Percentiles rank a stretch among this genome's conserved stretches.
Conservation (phyloP, 1,140 invertebrate species). For the Popillia japonica region DNA sequence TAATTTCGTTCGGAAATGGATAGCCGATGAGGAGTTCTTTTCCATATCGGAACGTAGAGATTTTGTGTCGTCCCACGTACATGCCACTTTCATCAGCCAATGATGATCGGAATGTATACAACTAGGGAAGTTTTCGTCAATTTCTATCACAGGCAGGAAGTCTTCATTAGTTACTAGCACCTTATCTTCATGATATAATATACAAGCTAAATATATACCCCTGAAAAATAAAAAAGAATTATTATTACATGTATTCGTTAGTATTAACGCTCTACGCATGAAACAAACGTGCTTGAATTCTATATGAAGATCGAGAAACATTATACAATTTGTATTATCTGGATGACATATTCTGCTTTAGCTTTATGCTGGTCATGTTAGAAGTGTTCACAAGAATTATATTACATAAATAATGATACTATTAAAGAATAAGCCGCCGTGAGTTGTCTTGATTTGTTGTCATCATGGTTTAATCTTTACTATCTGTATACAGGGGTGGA, state of each 20-base stretch:
- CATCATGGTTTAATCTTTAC: too few relatives aligned
- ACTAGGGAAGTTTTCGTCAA: conserved; percentile 94
- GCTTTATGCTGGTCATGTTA: too few relatives aligned
- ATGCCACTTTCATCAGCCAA: conserved; percentile 97
- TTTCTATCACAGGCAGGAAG: conserved; percentile 93
- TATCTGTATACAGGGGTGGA: too few relatives aligned
- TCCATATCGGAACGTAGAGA: conserved; percentile 90
- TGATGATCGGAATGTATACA: conserved; percentile 93
- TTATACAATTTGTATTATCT: too few relatives aligned
- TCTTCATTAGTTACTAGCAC: conserved; percentile 96
- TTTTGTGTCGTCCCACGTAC: conserved; percentile 96
- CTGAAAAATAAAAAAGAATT: conserved; percentile 63
- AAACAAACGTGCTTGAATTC: too few relatives aligned
- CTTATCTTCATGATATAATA: conserved; percentile 94
- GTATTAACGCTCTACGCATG: not conserved
- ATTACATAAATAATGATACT: too few relatives aligned
- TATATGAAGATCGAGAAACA: too few relatives aligned
- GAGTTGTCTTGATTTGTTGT: too few relatives aligned
- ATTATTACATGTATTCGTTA: not conserved
- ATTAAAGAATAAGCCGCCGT: too few relatives aligned
- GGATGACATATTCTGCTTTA: too few relatives aligned
- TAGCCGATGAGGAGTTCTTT: conserved; percentile 87
- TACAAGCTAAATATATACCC: conserved; percentile 90
- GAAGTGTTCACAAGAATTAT: too few relatives aligned
- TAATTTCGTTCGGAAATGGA: conserved; percentile 91